Evolutionary conservation across 2,888 invertebrate species (phyloP).

Genomic region (Thyatira batis): DNA sequence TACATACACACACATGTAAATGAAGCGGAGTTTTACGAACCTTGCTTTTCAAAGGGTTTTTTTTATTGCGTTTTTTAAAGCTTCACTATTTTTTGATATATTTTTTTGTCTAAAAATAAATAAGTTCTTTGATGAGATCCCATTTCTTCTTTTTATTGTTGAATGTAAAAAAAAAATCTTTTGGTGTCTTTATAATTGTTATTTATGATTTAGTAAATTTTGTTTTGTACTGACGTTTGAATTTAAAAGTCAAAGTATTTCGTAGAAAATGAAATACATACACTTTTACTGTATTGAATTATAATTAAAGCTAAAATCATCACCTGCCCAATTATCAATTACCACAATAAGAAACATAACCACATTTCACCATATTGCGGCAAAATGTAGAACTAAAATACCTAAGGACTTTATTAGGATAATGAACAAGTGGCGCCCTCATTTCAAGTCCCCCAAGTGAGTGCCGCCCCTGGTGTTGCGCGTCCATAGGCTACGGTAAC

Average conservation of each 20-base stretch:
- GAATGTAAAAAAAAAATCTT: background rate
- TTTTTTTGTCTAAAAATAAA: background rate
- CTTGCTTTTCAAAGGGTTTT: constrained; percentile 65
- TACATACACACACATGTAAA: constrained; percentile 29
- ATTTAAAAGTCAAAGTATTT: background rate
- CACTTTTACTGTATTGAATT: no score
- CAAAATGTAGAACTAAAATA: no score
- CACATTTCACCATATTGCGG: no score
- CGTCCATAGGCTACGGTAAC: no score
- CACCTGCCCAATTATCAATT: no score
- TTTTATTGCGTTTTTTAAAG: background rate
- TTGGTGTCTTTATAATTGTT: background rate
- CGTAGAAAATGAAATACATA: no score
- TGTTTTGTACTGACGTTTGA: background rate
- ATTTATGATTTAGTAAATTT: background rate
- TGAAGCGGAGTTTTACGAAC: constrained; percentile 58
- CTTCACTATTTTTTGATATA: background rate
- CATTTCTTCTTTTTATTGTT: background rate
- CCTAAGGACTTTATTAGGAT: no score
- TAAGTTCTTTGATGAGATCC: background rate
- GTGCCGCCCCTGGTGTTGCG: no score
- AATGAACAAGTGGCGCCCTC: no score
- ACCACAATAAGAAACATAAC: no score
- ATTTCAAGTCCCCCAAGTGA: no score
- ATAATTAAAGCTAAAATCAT: no score